These are phyloP conservation scores for Eupristina koningsbergeri DNA, from an alignment of 1,140 invertebrate genomes.

Conservation along the genomic window DNA sequence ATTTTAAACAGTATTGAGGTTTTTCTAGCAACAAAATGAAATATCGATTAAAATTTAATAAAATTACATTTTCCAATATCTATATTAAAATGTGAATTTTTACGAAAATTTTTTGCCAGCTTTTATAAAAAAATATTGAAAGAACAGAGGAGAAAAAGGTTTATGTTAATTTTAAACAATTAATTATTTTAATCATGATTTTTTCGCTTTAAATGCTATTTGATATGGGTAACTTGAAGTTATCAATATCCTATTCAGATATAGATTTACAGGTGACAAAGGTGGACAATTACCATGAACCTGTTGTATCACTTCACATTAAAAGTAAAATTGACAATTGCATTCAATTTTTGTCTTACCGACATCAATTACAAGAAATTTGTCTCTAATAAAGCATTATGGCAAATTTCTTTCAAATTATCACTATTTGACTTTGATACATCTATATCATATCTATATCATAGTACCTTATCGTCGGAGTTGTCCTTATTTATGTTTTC, in stretches of 20 bases:
- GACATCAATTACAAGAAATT: constrained; percentile 68
- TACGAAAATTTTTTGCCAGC: background rate
- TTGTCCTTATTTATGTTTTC: constrained; percentile 58
- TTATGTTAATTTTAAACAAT: constrained; percentile 54
- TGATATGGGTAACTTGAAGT: constrained; percentile 57
- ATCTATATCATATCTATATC: no score
- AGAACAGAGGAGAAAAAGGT: background rate
- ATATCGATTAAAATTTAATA: no score
- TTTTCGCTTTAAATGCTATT: constrained; percentile 61
- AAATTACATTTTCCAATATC: no score
- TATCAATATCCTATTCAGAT: constrained; percentile 58
- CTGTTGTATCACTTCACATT: background rate
- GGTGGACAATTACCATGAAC: constrained; percentile 47
- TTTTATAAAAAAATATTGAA: background rate
- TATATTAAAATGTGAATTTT: no score
- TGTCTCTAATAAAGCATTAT: constrained; percentile 59
- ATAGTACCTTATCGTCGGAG: constrained; percentile 66
- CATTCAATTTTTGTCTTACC: constrained; percentile 64
- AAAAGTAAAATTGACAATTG: constrained; percentile 5
- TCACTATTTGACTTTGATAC: constrained; percentile 46
- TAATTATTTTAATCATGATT: constrained; percentile 61
- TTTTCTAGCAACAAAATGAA: no score
- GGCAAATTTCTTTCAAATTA: background rate
- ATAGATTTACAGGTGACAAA: constrained; percentile 64
- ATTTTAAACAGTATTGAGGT: no score